Evolutionary conservation across 2,797 vertebrate species (phyloP).

Genomic region (Smutsia temminckii): DNA sequence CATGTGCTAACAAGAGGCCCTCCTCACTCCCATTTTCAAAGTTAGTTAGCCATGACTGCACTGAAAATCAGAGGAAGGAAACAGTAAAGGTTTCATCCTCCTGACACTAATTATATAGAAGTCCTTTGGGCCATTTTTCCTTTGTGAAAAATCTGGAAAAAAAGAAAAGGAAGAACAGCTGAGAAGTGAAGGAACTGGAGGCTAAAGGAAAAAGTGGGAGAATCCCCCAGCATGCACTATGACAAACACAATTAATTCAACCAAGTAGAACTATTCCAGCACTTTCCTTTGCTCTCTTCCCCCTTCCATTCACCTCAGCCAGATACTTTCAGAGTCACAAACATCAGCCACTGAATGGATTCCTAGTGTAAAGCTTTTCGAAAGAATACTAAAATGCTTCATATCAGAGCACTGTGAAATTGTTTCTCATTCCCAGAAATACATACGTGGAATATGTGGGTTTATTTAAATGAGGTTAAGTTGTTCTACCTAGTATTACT

Average conservation of each 20-base stretch:
- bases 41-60: neutral
- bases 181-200: neutral
- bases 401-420: neutral
- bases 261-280: neutral
- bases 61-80: neutral
- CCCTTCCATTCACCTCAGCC: neutral
- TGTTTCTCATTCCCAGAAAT: conserved; percentile 37
- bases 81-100: neutral
- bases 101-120: neutral
- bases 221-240: neutral
- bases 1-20: neutral
- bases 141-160: conserved; percentile 25
- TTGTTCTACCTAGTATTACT: conserved; percentile 26
- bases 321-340: neutral
- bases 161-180: neutral
- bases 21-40: neutral
- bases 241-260: neutral
- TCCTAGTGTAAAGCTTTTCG: neutral
- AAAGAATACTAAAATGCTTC: conserved; percentile 4
- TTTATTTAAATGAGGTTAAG: conserved; percentile 17
- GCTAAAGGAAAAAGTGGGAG: neutral
- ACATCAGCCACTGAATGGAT: neutral
- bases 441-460: neutral
- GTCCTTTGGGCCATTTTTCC: conserved; percentile 23
- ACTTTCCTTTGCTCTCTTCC: neutral